phyloP scores from a whole-genome alignment of 1,140 invertebrate species.

The Panonychus citri region DNA sequence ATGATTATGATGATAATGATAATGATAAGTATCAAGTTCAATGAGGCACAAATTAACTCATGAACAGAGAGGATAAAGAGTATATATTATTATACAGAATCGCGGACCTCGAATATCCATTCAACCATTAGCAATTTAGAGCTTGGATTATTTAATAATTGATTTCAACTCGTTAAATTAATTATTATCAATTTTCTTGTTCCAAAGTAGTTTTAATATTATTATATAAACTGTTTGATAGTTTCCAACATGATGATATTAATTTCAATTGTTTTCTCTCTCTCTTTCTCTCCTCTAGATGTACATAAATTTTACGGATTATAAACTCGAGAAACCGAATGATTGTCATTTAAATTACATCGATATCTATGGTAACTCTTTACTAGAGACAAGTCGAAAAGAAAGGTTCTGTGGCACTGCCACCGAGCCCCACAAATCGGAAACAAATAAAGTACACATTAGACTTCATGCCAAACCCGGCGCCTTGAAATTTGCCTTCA shows the following conservation, averaged over 20 bases:
- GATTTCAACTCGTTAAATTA: not conserved
- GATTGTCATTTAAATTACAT: constrained; percentile 59
- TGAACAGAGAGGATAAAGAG: too few relatives aligned
- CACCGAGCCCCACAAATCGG: constrained; percentile 35
- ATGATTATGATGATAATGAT: too few relatives aligned
- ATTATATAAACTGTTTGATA: not conserved
- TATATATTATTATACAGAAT: too few relatives aligned
- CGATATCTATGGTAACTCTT: constrained; percentile 44
- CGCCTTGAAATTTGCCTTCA: constrained; percentile 37
- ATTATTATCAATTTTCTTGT: not conserved
- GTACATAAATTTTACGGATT: constrained; percentile 39
- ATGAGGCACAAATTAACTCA: too few relatives aligned
- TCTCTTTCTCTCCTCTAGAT: constrained; percentile 27
- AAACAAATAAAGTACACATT: constrained; percentile 31
- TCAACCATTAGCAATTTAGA: not conserved
- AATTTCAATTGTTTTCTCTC: not conserved
- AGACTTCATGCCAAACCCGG: constrained; percentile 40
- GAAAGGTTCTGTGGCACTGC: constrained; percentile 39
- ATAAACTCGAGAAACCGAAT: constrained; percentile 44
- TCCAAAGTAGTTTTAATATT: not conserved
- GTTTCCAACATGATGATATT: not conserved
- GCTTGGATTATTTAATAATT: not conserved
- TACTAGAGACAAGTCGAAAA: constrained; percentile 24
- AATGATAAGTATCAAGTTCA: too few relatives aligned
- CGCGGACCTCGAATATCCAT: not conserved